phyloP scores from a whole-genome alignment of 2,888 invertebrate genomes.

The Scaeva pyrastri region DNA sequence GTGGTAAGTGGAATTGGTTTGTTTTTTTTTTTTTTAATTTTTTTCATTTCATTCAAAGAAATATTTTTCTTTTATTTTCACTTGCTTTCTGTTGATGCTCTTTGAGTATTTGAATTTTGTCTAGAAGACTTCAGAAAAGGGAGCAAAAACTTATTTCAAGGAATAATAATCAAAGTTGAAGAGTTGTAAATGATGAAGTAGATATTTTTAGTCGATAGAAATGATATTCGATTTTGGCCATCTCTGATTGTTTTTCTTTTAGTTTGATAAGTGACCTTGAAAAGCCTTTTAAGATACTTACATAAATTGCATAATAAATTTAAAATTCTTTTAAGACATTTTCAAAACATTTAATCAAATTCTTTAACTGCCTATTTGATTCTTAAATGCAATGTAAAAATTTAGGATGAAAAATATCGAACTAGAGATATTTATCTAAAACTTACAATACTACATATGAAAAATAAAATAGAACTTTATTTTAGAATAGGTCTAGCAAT shows the following conservation, averaged over 20 bases:
- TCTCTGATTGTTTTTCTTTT: background rate
- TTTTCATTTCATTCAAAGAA: constrained; percentile 9
- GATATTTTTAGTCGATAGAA: background rate
- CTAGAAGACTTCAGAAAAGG: constrained; percentile 23
- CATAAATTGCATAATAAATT: too few relatives aligned
- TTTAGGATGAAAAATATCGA: too few relatives aligned
- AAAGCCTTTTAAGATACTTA: too few relatives aligned
- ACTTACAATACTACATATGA: too few relatives aligned
- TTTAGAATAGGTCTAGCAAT: too few relatives aligned
- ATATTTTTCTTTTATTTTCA: constrained; percentile 5
- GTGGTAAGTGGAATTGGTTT: constrained; percentile 67
- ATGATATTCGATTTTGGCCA: background rate
- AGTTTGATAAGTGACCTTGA: too few relatives aligned
- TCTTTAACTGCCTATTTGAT: too few relatives aligned
- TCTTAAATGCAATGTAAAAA: too few relatives aligned
- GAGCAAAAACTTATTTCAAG: background rate
- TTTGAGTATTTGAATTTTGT: constrained; percentile 28
- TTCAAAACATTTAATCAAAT: too few relatives aligned
- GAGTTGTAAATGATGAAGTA: background rate
- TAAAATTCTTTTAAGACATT: too few relatives aligned
- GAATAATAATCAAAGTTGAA: background rate
- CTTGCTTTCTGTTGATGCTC: background rate
- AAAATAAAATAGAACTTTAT: too few relatives aligned
- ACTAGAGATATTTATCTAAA: too few relatives aligned
- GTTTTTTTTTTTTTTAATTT: background rate